Evolutionary conservation across 1,140 invertebrate genomes (phyloP).

Genomic region (Drosophila malerkotliana): DNA sequence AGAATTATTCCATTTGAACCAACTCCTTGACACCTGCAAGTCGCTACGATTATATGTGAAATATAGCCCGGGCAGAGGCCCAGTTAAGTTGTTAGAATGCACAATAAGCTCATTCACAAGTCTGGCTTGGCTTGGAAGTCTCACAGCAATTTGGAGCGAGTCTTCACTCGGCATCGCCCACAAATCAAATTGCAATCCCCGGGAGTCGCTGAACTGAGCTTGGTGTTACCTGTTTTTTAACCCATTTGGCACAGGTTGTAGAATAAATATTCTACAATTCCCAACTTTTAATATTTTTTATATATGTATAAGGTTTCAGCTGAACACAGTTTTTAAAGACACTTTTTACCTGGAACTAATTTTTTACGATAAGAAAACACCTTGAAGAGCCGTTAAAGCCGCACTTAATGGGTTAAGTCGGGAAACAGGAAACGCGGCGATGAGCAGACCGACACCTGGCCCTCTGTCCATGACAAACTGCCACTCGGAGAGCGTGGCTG

Average conservation of each 20-base stretch:
- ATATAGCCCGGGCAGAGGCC: conserved; percentile 30
- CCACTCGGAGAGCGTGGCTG: conserved; percentile 56
- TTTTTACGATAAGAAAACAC: neutral
- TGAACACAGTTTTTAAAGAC: neutral
- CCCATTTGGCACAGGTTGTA: neutral
- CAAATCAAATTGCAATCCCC: conserved; percentile 52
- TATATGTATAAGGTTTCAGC: too few species aligned
- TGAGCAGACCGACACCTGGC: conserved; percentile 45
- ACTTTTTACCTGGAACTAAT: neutral
- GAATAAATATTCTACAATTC: neutral
- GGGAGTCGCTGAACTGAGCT: conserved; percentile 26
- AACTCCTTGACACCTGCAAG: conserved; percentile 34
- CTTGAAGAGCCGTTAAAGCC: neutral
- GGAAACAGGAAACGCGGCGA: conserved; percentile 47
- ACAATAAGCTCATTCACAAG: conserved; percentile 52
- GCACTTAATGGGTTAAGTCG: conserved; percentile 7
- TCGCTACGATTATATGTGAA: conserved; percentile 40
- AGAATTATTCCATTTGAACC: conserved; percentile 1
- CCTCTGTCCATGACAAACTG: conserved; percentile 63
- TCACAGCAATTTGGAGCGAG: conserved; percentile 47
- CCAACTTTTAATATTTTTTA: too few species aligned
- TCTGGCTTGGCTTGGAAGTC: conserved; percentile 38
- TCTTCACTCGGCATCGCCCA: conserved; percentile 46
- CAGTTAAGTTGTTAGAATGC: conserved; percentile 51
- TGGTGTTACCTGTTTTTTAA: conserved; percentile 12